These are phyloP conservation scores for Otocyon megalotis DNA, from an alignment of 2,113 vertebrate species.

Conservation along the genomic window DNA sequence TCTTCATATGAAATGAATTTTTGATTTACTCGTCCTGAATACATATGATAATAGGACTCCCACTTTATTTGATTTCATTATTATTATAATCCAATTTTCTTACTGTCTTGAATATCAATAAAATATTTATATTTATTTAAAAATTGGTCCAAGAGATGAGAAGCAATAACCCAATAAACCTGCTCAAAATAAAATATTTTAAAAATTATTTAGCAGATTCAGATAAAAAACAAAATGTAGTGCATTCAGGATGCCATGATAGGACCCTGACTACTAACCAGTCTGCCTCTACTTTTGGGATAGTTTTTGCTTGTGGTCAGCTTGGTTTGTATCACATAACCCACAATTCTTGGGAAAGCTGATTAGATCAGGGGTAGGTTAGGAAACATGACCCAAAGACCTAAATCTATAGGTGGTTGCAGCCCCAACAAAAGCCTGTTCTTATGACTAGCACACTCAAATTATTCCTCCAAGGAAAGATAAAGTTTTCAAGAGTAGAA, in stretches of 20 bases:
- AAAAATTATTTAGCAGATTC: neutral
- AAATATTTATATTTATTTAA: slow-evolving; percentile 4
- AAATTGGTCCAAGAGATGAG: neutral
- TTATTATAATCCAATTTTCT: neutral
- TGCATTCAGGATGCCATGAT: neutral
- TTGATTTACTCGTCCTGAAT: neutral
- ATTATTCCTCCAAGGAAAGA: neutral
- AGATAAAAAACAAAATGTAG: neutral
- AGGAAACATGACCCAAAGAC: neutral
- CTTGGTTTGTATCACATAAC: neutral
- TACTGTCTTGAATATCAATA: neutral
- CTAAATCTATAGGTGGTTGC: neutral
- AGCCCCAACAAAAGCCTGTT: neutral
- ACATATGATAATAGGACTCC: neutral
- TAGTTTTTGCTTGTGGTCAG: neutral
- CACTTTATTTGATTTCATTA: slow-evolving; percentile 30
- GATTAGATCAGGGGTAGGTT: neutral
- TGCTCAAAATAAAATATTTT: slow-evolving; percentile 10
- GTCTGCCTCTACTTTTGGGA: fast-evolving
- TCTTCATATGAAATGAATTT: neutral
- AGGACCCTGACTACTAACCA: neutral
- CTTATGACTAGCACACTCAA: neutral
- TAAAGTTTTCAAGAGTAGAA: neutral
- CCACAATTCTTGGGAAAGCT: neutral
- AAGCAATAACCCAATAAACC: neutral